Percentiles rank a stretch among this genome's conserved stretches.
Evolutionary conservation across 2,113 vertebrate species (phyloP).

Genomic region (Penelope pileata): DNA sequence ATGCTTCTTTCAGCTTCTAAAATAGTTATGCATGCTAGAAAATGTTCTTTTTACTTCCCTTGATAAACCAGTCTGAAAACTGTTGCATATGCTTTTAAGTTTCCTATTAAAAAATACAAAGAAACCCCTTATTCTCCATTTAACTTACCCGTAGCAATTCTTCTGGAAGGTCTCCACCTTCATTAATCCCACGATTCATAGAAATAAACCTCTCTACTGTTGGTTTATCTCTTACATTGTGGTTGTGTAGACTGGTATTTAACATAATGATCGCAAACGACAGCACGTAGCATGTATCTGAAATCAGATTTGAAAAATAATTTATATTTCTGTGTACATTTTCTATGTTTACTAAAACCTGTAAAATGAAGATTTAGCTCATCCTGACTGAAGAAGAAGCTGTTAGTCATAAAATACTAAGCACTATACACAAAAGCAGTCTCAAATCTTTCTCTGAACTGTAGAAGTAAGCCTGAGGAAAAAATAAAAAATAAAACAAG

Average conservation of each 20-base stretch:
- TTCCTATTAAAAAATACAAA: not conserved
- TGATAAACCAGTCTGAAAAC: not conserved
- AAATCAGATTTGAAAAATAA: not conserved
- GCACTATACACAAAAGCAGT: not conserved
- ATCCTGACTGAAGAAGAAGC: not conserved
- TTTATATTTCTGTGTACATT: not conserved
- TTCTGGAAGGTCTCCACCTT: slow-evolving; percentile 96
- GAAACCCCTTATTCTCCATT: not conserved
- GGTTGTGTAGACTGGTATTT: slow-evolving; percentile 97
- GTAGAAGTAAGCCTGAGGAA: not conserved
- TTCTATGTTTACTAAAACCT: not conserved
- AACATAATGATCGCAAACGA: slow-evolving; percentile 98
- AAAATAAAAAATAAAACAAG: not conserved
- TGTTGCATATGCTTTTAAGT: not conserved
- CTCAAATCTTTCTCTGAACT: not conserved
- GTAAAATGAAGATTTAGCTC: not conserved
- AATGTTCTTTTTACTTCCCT: not conserved
- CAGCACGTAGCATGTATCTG: slow-evolving; percentile 97
- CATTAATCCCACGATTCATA: slow-evolving; percentile 98
- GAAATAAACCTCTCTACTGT: slow-evolving; percentile 94
- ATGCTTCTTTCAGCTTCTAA: not conserved
- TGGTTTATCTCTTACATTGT: slow-evolving; percentile 96
- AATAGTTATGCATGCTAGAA: not conserved
- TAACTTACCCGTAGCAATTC: slow-evolving; percentile 90
- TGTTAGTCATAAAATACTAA: not conserved